A percentile compares a stretch with the other conserved stretches of the same genome.
Conservation (phyloP, 2,113 vertebrate species). For the Panthera tigris region DNA sequence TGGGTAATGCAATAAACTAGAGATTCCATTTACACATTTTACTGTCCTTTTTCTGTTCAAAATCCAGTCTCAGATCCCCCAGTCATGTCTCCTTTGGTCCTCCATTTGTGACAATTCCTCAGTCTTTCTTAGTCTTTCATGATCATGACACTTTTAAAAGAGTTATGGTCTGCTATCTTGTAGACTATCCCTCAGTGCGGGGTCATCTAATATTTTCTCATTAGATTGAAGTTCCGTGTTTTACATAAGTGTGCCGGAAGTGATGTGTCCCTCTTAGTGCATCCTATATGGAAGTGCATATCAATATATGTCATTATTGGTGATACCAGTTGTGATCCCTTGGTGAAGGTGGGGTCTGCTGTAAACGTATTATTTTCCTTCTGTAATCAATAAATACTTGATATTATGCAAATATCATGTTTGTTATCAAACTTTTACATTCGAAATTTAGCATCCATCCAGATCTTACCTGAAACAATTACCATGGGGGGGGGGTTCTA, state of each 20-base stretch:
- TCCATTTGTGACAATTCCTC: not conserved
- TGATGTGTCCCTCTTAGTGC: not conserved
- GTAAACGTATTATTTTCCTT: not conserved
- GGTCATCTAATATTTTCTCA: not conserved
- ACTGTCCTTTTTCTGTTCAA: not conserved
- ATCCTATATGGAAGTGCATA: not conserved
- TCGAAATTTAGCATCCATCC: not conserved
- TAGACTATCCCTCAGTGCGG: not conserved
- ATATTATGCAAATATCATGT: not conserved
- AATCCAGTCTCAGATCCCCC: not conserved
- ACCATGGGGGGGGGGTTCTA: not conserved
- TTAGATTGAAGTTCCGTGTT: not conserved
- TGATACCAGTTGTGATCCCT: not conserved
- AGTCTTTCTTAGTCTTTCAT: not conserved
- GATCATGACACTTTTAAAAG: not conserved
- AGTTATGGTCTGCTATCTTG: not conserved
- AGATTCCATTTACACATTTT: not conserved
- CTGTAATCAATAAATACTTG: not conserved
- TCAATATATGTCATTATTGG: not conserved
- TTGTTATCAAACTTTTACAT: not conserved
- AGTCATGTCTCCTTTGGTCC: not conserved
- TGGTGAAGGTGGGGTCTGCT: not conserved
- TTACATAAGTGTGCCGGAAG: not conserved
- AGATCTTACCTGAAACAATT: not conserved
- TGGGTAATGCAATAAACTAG: not conserved